Conservation (phyloP, 2,113 vertebrate genomes). For the Epinephelus moara region DNA sequence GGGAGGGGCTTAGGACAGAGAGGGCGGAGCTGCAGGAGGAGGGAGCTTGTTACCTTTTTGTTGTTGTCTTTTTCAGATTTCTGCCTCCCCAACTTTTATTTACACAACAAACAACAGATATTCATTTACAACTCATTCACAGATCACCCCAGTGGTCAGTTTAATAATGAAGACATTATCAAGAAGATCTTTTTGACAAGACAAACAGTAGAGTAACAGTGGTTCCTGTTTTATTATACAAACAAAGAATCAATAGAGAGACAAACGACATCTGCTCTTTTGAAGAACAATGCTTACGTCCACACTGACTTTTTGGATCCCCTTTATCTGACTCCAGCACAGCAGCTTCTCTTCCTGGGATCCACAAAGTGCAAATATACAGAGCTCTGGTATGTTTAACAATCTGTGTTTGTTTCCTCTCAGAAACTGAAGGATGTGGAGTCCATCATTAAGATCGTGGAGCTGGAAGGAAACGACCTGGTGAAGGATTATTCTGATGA, state of each 20-base stretch:
- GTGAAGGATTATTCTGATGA: conserved; percentile 93
- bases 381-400: background rate
- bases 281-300: no score
- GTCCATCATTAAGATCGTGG: conserved; percentile 90
- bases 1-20: no score
- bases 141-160: background rate
- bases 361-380: no score
- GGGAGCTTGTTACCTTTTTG: no score
- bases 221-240: background rate
- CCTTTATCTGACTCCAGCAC: no score
- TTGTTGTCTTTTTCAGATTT: no score
- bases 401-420: background rate
- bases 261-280: background rate
- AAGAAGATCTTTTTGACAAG: background rate
- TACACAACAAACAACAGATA: no score
- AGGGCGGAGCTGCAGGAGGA: no score
- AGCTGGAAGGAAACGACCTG: conserved; percentile 89
- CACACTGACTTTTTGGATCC: no score
- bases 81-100: no score
- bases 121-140: background rate
- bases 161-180: no score
- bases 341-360: no score
- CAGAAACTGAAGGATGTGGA: conserved; percentile 97
- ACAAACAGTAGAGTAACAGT: background rate
- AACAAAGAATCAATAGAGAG: background rate